Evolutionary conservation across 2,113 vertebrate genomes (phyloP), one percentile per base, ranked within the genome.

Genomic region (Trichomycterus rosablanca): DNA sequence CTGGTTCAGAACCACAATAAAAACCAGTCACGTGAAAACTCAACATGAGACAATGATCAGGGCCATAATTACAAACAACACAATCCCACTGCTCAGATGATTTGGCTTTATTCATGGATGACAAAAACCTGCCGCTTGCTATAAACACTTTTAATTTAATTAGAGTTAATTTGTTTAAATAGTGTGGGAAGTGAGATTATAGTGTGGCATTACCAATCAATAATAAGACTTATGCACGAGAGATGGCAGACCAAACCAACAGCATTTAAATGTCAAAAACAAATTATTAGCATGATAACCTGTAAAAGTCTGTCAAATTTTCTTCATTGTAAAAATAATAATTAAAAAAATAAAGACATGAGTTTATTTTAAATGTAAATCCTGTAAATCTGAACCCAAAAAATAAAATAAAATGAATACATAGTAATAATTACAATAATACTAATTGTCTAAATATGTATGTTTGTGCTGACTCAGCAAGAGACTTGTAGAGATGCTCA

Each of bases 131-230:
- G 16, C 2, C 22, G 39, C 35, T 53, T 15, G 5, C 48, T 16
- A 20, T 16, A 7, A 63, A 54, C 39, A 39, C 15, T 50, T 50
- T n/a, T 16, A 23, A 54, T 63, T 44, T 19, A 44, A 45, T 63
- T 54, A 54, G 1, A 34, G 43, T 35, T 24, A 16, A 44, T 53
- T 54, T 30, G 30, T 54, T 54, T 40, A 24, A 22, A 8, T 45
- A 9, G n/a, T 16, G 39, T 43, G 3, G 3, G 2, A 28, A 9
- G 12, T 11, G n/a, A 46, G 6, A 35, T 11, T 44, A 19, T 10
- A 40, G 18, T 16, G 3, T 15, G 9, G 12, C 15, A 9, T 14
- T 16, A 19, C 1, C 23, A 4, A 56, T 18, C 22, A 30, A 62
- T 43, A 52, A 30, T 14, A 43, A 22, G 3, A 63, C 42, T 61